phyloP scores from a whole-genome alignment of 2,113 vertebrate species.

The Coregonus clupeaformis region DNA sequence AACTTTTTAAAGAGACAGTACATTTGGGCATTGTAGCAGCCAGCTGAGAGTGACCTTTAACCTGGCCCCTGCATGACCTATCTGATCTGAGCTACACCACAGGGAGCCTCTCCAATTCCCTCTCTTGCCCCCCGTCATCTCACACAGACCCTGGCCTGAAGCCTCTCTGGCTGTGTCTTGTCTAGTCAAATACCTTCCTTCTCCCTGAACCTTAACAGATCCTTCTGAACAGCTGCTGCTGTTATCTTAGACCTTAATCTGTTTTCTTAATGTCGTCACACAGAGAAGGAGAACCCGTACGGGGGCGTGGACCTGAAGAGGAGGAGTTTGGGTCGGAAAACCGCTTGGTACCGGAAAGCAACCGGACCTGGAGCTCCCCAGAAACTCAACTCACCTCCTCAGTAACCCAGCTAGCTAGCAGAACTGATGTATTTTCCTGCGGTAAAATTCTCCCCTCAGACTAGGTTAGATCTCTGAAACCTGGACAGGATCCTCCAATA shows the following conservation, averaged over 20 bases:
- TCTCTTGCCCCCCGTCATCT: slow-evolving; percentile 20
- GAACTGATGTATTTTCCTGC: slow-evolving; percentile 14
- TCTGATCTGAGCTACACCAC: slow-evolving; percentile 63
- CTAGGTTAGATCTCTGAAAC: background rate
- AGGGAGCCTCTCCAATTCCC: slow-evolving; percentile 53
- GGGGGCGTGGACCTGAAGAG: slow-evolving; percentile 96
- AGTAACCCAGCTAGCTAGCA: slow-evolving; percentile 72
- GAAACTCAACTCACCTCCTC: slow-evolving; percentile 84
- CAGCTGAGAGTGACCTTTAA: slow-evolving; percentile 62
- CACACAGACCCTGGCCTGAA: slow-evolving; percentile 4
- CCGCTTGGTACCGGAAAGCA: slow-evolving; percentile 82
- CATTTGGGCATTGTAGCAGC: slow-evolving; percentile 52
- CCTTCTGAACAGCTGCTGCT: slow-evolving; percentile 28
- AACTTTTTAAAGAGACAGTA: slow-evolving; percentile 58
- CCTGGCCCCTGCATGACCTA: slow-evolving; percentile 81
- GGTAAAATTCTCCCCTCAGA: slow-evolving; percentile 14
- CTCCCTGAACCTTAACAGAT: background rate
- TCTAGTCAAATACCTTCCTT: background rate
- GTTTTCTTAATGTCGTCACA: slow-evolving; percentile 45
- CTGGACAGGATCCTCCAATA: slow-evolving; percentile 34
- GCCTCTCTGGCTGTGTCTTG: too few species aligned
- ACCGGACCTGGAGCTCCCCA: slow-evolving; percentile 87
- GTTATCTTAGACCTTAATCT: slow-evolving; percentile 29
- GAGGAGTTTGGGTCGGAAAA: slow-evolving; percentile 82
- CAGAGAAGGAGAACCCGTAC: slow-evolving; percentile 97